Evolutionary conservation across 2,888 invertebrate genomes (phyloP), one percentile per base, ranked within the genome.

Genomic region (Phrixothrix hirtus): DNA sequence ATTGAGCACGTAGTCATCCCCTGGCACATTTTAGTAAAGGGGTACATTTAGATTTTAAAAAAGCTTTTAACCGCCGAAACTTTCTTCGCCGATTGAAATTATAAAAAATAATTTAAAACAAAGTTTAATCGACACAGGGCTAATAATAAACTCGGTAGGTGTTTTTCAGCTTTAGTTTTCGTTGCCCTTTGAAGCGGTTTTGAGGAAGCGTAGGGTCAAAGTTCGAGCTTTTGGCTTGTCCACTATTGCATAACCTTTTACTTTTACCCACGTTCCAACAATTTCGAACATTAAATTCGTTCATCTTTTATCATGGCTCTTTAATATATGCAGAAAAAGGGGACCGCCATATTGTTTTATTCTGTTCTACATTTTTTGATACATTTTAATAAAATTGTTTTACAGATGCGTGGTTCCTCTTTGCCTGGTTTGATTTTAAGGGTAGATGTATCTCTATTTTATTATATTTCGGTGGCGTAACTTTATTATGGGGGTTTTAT

Each of bases 181-280:
- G 21, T 7, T 7, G 21, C 21, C 21, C 48, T 48, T 48, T 48
- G 48, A 48, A 30, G 48, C 48, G 48, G 48, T 48, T 48, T 48
- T 16, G 29, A 47, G 48, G 27, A 41, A 48, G 48, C 36, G 36
- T 35, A 47, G 48, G 48, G 48, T 48, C 48, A 48, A 48, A 39
- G 27, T 35, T 42, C 16, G 9, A 32, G 41, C 41, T 42, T 36
- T 42, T 34, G 47, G 34, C 37, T 27, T 36, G 35, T 48, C 48
- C 42, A 42, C 41, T 41, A 39, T 45, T 39, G 26, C 47, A 30
- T 39, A 47, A 47, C 38, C 47, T 47, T 47, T 47, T 32, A 15
- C 47, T 39, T 30, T 44, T 17, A 27, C 27, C 14, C 44, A 9
- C 25, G 25, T 27, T 26, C 25, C 32, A 39, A 47, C 38, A 39